Evolutionary conservation across 2,888 invertebrate genomes (phyloP).

Genomic region (Rhogogaster chlorosoma): DNA sequence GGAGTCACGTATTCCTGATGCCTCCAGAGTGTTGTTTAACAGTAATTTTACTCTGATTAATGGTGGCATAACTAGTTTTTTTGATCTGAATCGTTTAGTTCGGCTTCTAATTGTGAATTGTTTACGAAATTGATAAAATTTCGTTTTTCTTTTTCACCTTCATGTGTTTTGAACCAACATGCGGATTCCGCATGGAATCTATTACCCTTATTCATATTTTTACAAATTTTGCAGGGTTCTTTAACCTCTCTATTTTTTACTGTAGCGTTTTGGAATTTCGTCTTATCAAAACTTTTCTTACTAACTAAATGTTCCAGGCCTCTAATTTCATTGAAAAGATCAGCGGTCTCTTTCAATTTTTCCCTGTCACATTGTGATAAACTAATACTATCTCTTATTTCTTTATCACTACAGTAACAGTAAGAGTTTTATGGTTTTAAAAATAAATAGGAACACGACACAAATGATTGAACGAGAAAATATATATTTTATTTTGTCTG

Average conservation of each 20-base stretch:
- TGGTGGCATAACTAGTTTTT: slow-evolving; percentile 9
- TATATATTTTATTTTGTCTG: no score
- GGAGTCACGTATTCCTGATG: not conserved
- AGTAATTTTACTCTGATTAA: slow-evolving; percentile 5
- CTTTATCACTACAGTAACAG: no score
- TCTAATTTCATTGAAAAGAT: slow-evolving; percentile 58
- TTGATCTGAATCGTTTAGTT: not conserved
- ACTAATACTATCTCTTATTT: no score
- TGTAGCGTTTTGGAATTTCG: not conserved
- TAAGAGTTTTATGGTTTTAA: no score
- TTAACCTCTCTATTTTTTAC: slow-evolving; percentile 52
- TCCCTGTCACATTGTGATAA: slow-evolving; percentile 57
- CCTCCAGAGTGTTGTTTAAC: not conserved
- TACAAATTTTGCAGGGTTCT: slow-evolving; percentile 55
- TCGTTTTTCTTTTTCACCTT: slow-evolving; percentile 50
- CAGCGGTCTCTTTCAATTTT: slow-evolving; percentile 25
- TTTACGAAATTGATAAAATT: slow-evolving; percentile 44
- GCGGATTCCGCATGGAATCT: slow-evolving; percentile 57
- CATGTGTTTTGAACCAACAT: slow-evolving; percentile 61
- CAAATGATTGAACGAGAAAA: no score
- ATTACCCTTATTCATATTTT: slow-evolving; percentile 54
- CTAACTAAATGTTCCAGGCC: slow-evolving; percentile 58
- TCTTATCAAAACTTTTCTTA: slow-evolving; percentile 47
- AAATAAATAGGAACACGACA: no score
- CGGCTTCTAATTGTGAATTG: slow-evolving; percentile 23